These are phyloP conservation scores for Lanistes nyassanus DNA, from an alignment of 1,140 invertebrate species.

Conservation along the genomic window DNA sequence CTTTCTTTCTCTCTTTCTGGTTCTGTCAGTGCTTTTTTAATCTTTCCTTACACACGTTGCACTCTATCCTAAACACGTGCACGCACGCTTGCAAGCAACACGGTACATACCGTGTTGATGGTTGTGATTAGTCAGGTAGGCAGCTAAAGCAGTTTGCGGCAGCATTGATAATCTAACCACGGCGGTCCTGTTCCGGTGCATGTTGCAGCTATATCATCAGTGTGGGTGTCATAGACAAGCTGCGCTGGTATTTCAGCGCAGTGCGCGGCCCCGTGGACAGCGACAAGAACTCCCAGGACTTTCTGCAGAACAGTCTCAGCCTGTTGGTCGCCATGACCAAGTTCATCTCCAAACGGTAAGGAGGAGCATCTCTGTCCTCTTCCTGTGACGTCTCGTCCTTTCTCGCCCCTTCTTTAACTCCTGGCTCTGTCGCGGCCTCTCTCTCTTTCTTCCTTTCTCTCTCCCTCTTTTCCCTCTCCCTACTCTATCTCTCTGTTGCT, in stretches of 20 bases:
- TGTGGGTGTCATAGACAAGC: constrained; percentile 76
- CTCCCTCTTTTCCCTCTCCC: neutral
- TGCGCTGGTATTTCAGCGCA: constrained; percentile 74
- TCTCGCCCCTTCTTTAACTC: constrained; percentile 2
- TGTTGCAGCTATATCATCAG: constrained; percentile 75
- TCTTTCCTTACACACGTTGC: too few relatives aligned
- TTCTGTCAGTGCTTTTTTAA: neutral
- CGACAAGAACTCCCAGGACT: constrained; percentile 69
- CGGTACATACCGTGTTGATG: too few relatives aligned
- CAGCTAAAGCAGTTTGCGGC: too few relatives aligned
- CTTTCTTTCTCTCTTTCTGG: constrained; percentile 1
- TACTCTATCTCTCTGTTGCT: neutral
- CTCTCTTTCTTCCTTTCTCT: neutral
- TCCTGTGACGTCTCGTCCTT: neutral
- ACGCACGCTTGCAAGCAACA: too few relatives aligned
- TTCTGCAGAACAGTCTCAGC: constrained; percentile 71
- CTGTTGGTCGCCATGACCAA: constrained; percentile 73
- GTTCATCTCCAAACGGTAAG: constrained; percentile 66
- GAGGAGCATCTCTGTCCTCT: constrained; percentile 11
- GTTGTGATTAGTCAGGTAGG: too few relatives aligned
- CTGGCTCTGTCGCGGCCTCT: neutral
- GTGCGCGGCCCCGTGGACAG: constrained; percentile 75
- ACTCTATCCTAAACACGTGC: too few relatives aligned
- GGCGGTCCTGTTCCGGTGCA: constrained; percentile 26
- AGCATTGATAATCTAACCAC: too few relatives aligned